Evolutionary conservation across 2,797 vertebrate genomes (phyloP), one percentile per base, ranked within the genome.

Genomic region (Amphiprion clarkii): DNA sequence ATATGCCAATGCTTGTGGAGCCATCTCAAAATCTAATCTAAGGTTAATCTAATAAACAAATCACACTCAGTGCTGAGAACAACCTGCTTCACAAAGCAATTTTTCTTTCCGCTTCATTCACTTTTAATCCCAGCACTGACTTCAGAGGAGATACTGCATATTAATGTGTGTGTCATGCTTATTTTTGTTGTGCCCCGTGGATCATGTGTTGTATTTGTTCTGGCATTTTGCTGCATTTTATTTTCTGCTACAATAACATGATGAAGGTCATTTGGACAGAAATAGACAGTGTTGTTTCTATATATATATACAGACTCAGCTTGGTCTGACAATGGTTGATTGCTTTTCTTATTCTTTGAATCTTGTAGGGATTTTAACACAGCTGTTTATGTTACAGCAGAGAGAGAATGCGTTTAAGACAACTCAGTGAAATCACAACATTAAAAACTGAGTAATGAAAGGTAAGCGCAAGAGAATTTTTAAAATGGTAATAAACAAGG

Each of bases 41-140:
- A 90, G 86, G 78, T 90, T 93, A 89, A 94, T 92, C 82, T 87
- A 89, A 89, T 93, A 82, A 87, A 91, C 84, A 91, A 91, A 90
- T 90, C 82, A 78, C 61, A 86, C 76, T 72, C 62, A 1, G 74
- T 14, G 27, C 51, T 3, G 40, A 86, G 86, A 86, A 90, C 81
- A 91, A 84, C 80, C 81, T 76, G 80, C 83, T 81, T 73, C 75
- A 88, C 77, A 83, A 87, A 88, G 79, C 82, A 85, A 71, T 85
- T 84, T 79, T 79, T 81, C 73, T 90, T 83, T 83, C 72, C 6
- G 73, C 86, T 86, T 76, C 65, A 74, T 85, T 90, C 40, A 53
- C 81, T 89, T 83, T 85, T 54, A 73, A 82, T 59, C 76, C 68
- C 66, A 63, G 55, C 67, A 82, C 71, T 76, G 77, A 85, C 83